A percentile compares a stretch with the other conserved stretches of the same genome.
Evolutionary conservation across 2,113 vertebrate species (phyloP).

Genomic region (Rutilus rutilus): DNA sequence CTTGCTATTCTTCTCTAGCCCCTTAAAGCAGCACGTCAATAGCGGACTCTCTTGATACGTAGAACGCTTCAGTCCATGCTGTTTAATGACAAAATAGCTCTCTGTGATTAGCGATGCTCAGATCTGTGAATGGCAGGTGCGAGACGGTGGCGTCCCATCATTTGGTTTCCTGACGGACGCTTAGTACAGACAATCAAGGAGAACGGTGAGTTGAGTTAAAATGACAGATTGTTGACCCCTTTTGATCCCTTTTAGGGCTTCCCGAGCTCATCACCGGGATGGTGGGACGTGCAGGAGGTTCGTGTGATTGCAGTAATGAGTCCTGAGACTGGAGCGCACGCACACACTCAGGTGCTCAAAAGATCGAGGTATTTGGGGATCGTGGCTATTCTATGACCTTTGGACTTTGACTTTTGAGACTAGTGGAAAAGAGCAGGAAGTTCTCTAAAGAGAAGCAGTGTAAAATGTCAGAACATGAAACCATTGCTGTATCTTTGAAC

Average conservation of each 20-base stretch:
- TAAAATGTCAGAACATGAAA: neutral
- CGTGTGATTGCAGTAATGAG: conserved; percentile 28
- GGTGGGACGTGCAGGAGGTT: neutral
- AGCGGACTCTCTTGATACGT: conserved; percentile 42
- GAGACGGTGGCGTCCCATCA: neutral
- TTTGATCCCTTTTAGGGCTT: conserved; percentile 27
- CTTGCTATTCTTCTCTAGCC: conserved; percentile 42
- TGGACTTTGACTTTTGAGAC: conserved; percentile 31
- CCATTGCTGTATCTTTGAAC: neutral
- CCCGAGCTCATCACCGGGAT: neutral
- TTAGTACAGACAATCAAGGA: conserved; percentile 11
- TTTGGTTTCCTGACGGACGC: conserved; percentile 7
- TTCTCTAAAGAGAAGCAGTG: neutral
- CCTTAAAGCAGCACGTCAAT: conserved; percentile 40
- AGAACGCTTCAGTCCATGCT: conserved; percentile 25
- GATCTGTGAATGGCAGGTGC: conserved; percentile 1
- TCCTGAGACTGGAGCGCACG: neutral
- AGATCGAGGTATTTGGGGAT: neutral
- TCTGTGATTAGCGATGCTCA: neutral
- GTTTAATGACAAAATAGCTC: conserved; percentile 30
- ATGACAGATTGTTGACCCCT: conserved; percentile 14
- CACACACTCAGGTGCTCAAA: neutral
- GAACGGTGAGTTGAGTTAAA: conserved; percentile 16
- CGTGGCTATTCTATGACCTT: conserved; percentile 8
- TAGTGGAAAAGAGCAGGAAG: neutral